Conservation (phyloP, 2,797 vertebrate species). For the Myotis myotis region DNA sequence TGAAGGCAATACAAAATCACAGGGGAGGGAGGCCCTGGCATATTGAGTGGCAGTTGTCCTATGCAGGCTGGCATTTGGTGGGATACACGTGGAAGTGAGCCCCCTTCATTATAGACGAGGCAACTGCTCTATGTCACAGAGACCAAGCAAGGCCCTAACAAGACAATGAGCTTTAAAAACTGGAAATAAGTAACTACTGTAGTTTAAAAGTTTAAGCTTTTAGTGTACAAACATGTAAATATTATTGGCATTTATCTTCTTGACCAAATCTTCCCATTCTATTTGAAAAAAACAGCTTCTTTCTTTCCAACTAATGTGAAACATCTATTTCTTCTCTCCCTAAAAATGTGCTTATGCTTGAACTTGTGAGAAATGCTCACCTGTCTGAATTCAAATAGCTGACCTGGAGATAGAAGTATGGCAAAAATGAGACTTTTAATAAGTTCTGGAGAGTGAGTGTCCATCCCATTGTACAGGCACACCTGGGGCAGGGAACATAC, state of each 20-base stretch:
- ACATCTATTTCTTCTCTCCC: not conserved
- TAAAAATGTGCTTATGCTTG: not conserved
- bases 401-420: no score
- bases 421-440: no score
- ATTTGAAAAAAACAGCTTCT: not conserved
- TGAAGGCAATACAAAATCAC: not conserved
- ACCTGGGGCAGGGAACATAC: no score
- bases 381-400: no score
- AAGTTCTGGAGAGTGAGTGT: no score
- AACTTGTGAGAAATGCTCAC: not conserved
- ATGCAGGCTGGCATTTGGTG: not conserved
- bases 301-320: not conserved
- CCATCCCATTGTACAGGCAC: no score
- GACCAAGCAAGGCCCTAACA: not conserved
- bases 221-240: conserved; percentile 9
- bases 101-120: not conserved
- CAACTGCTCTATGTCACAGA: no score
- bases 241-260: not conserved
- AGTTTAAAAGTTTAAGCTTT: conserved; percentile 23
- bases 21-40: not conserved
- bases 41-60: not conserved
- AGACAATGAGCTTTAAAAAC: not conserved
- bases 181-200: not conserved
- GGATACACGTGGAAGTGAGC: not conserved
- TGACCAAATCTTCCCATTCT: conserved; percentile 33